Conservation (phyloP, 53 echinoderm and acorn worm species). For the Holothuria scabra region DNA sequence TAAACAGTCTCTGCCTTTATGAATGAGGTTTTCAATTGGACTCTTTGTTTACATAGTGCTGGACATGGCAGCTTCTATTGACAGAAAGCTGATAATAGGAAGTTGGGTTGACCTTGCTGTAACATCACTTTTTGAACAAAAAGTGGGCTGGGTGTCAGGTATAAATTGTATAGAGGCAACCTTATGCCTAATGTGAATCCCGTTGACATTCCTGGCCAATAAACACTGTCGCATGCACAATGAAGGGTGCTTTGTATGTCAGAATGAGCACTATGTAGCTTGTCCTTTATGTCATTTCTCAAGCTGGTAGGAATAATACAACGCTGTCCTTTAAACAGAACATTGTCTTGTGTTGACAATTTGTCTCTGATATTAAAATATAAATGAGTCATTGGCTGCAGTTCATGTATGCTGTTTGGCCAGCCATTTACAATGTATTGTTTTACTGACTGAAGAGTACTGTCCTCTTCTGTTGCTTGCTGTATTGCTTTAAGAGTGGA, state of each 20-base stretch:
- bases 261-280: constrained; percentile 67
- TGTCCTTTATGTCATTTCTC: constrained; percentile 57
- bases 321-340: constrained; percentile 50
- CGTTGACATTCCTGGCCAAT: constrained; percentile 57
- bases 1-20: too few species aligned
- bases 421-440: constrained; percentile 56
- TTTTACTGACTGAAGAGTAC: constrained; percentile 45
- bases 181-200: too few species aligned
- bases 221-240: constrained; percentile 64
- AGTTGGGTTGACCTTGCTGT: too few species aligned
- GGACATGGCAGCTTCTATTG: too few species aligned
- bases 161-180: too few species aligned
- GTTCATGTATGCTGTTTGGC: constrained; percentile 26
- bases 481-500: constrained; percentile 41
- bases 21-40: too few species aligned
- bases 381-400: background rate
- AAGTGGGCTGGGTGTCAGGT: too few species aligned
- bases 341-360: constrained; percentile 21
- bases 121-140: too few species aligned
- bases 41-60: too few species aligned
- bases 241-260: constrained; percentile 62
- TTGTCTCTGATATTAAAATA: constrained; percentile 45
- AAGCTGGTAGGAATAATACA: constrained; percentile 56
- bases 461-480: constrained; percentile 54
- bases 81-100: too few species aligned